phyloP scores from a whole-genome alignment of 2,888 invertebrate genomes.

The Plebejus anna region DNA sequence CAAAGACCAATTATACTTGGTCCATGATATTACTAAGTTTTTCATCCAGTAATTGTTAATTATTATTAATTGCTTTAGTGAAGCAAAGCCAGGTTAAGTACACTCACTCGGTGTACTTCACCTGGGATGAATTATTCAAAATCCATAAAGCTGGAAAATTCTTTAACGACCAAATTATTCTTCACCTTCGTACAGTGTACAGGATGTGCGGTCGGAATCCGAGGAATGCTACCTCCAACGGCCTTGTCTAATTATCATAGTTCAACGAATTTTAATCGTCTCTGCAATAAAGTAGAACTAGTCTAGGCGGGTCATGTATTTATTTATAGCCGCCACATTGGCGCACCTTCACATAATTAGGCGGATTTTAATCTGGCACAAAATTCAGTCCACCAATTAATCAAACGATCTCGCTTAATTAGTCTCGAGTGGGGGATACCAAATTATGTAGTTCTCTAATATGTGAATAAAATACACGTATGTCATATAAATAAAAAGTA shows the following conservation, averaged over 20 bases:
- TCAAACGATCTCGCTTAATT: not conserved
- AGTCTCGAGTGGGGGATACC: not conserved
- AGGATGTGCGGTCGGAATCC: conserved; percentile 40
- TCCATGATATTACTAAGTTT: too few species aligned
- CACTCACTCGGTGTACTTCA: too few species aligned
- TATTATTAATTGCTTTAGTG: too few species aligned
- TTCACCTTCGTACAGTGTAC: conserved; percentile 32
- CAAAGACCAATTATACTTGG: too few species aligned
- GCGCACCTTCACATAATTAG: conserved; percentile 29
- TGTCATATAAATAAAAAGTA: not conserved
- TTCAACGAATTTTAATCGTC: conserved; percentile 42
- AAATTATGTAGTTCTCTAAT: not conserved
- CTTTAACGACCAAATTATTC: conserved; percentile 15
- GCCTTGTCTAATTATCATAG: conserved; percentile 44
- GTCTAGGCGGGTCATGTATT: conserved; percentile 27
- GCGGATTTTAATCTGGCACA: conserved; percentile 1
- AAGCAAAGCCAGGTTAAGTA: too few species aligned
- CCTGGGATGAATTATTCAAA: not conserved
- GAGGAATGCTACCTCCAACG: conserved; percentile 39
- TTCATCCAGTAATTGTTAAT: too few species aligned
- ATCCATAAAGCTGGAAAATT: conserved; percentile 29
- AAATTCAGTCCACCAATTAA: not conserved
- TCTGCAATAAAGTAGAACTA: conserved; percentile 35
- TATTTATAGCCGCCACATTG: conserved; percentile 32
- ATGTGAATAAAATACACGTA: not conserved